These are phyloP conservation scores for Drosophila leonis DNA, from an alignment of 2,888 invertebrate species.

Conservation along the genomic window DNA sequence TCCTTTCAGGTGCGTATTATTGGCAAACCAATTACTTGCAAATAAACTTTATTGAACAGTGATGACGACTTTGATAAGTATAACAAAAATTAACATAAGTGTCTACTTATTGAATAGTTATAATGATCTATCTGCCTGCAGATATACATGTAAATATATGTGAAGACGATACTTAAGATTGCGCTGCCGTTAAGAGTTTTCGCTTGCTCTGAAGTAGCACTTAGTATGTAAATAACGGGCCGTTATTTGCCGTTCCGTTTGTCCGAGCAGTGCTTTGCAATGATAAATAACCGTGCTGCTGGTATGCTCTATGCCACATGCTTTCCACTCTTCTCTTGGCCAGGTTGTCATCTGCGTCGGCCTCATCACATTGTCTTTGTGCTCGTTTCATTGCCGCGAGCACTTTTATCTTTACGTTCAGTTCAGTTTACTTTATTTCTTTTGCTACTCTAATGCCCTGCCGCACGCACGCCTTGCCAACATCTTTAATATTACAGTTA, in stretches of 20 bases:
- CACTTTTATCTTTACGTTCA: constrained; percentile 75
- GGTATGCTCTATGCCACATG: constrained; percentile 21
- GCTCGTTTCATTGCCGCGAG: constrained; percentile 57
- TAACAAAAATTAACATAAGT: neutral
- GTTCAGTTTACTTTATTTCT: constrained; percentile 68
- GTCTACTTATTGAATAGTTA: neutral
- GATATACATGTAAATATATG: neutral
- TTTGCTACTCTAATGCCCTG: constrained; percentile 33
- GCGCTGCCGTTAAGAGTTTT: neutral
- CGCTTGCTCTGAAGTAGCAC: constrained; percentile 17
- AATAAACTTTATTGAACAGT: neutral
- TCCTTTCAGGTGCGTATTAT: constrained; percentile 54
- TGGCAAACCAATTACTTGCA: neutral
- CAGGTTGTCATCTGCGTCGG: constrained; percentile 25
- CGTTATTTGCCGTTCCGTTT: constrained; percentile 15
- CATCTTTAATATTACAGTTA: constrained; percentile 61
- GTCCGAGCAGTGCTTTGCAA: constrained; percentile 26
- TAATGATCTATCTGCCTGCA: constrained; percentile 1
- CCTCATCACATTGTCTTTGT: constrained; percentile 66
- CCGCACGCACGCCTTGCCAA: constrained; percentile 16
- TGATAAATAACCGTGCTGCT: constrained; percentile 39
- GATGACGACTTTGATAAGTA: constrained; percentile 34
- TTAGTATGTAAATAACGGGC: constrained; percentile 38
- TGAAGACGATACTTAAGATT: neutral
- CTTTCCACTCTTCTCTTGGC: constrained; percentile 31